Evolutionary conservation across 2,888 invertebrate genomes (phyloP), one percentile per base, ranked within the genome.

Genomic region (Drosophila eohydei): DNA sequence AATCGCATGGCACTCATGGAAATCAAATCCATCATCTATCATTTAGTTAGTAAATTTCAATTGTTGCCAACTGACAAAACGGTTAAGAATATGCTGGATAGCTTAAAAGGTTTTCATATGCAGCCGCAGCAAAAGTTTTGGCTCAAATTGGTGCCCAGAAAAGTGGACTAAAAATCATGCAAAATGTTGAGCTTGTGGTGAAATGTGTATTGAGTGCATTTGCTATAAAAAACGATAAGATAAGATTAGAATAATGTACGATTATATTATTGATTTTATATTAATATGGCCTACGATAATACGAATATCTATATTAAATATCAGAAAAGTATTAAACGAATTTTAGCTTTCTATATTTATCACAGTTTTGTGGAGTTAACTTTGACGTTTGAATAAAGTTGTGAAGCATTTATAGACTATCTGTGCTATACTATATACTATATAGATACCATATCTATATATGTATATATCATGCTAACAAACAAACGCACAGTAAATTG

Each of bases 1-100:
- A 81, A 82, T 28, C 76, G 91, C 9, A 81, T 91, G 72, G 91
- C 91, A 0, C 38, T 91, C 0, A 88, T 91, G 80, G 91, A 91
- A 62, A 66, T 83, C 0, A 91, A 91, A 52, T 87, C 87, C 3
- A 83, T 91, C 8, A 44, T 90, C 3, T 91, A 81, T 34, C 74
- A 91, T 50, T 36, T 91, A 11, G 21, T 91, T 5, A 58, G 76
- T 21, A 77, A 78, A 21, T 91, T 88, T 38, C 41, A 74, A n/a
- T 43, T 91, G n/a, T 59, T 80, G 70, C 77, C 81, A 8, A 76
- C 83, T 0, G 34, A 80, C 14, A 90, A 79, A 44, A 84, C 90
- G 0, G 28, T 63, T 4, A 52, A 70, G 4, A 81, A 91, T 30
- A 60, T 91, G 70, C 65, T 88, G 46, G 55, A 84, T 4, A 75